These are phyloP conservation scores for Poecilia gillii DNA, from an alignment of 2,797 vertebrate species.

Conservation along the genomic window DNA sequence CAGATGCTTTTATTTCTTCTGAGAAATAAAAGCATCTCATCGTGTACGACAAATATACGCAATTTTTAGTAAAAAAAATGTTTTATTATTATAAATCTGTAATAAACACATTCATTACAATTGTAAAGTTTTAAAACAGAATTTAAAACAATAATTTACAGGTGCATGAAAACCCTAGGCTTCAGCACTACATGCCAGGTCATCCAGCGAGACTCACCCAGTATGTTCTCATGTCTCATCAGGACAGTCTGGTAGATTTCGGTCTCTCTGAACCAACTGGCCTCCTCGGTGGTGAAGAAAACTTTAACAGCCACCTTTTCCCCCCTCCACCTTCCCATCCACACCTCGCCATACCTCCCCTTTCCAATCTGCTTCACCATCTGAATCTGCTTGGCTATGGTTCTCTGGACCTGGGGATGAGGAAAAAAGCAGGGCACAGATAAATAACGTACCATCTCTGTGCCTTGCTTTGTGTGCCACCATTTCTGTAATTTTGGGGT, in stretches of 20 bases:
- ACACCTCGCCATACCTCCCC: conserved; percentile 96
- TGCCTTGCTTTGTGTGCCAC: neutral
- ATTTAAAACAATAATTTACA: neutral
- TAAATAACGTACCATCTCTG: neutral
- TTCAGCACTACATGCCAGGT: neutral
- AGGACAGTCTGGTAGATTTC: conserved; percentile 98
- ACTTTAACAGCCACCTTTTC: conserved; percentile 97
- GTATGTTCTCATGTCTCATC: conserved; percentile 97
- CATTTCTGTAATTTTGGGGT: neutral
- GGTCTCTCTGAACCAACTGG: conserved; percentile 98
- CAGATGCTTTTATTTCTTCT: no score
- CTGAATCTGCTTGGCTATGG: conserved; percentile 99
- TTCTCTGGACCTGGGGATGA: conserved; percentile 89
- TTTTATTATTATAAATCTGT: no score
- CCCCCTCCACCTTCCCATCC: conserved; percentile 96
- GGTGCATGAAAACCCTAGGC: neutral
- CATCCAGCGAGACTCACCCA: conserved; percentile 81
- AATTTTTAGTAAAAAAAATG: no score
- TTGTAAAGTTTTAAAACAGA: neutral
- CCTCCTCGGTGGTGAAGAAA: conserved; percentile 96
- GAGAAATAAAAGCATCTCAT: no score
- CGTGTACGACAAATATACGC: no score
- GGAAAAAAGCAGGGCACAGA: neutral
- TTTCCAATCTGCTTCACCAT: conserved; percentile 99
- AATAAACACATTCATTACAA: no score